Conservation (phyloP, 2,113 vertebrate genomes). For the Manacus vitellinus region DNA sequence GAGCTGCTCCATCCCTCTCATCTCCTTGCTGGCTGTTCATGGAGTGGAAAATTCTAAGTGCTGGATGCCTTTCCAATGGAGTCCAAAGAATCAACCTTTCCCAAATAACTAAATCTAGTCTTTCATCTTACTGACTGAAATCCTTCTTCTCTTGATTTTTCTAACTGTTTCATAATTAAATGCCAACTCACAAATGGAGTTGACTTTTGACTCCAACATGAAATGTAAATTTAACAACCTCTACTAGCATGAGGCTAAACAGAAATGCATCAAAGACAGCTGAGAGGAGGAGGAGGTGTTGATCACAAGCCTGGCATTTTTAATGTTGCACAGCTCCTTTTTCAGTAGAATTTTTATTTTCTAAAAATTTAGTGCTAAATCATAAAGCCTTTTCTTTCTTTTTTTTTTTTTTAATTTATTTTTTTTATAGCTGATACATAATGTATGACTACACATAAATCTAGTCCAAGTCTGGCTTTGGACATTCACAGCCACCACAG, state of each 20-base stretch:
- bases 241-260: background rate
- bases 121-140: background rate
- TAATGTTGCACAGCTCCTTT: conserved; percentile 12
- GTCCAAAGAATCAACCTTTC: background rate
- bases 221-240: background rate
- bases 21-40: background rate
- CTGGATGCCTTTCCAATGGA: rapidly evolving
- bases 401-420: background rate
- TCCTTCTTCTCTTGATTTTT: background rate
- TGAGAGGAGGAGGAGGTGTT: conserved; percentile 14
- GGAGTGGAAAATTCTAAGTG: background rate
- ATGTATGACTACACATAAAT: conserved; percentile 66
- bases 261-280: background rate
- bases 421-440: conserved; percentile 51
- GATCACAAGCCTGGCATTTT: conserved; percentile 8
- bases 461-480: conserved; percentile 24
- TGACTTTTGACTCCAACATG: background rate
- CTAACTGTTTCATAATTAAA: conserved; percentile 2
- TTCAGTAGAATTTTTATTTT: conserved; percentile 69
- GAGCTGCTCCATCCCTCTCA: background rate
- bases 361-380: conserved; percentile 53
- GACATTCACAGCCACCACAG: conserved; percentile 37
- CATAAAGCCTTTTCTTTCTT: conserved; percentile 30
- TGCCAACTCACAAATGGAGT: background rate
- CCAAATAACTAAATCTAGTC: background rate